Evolutionary conservation across 2,888 invertebrate species (phyloP).

Genomic region (Acrocyrtus sp.): DNA sequence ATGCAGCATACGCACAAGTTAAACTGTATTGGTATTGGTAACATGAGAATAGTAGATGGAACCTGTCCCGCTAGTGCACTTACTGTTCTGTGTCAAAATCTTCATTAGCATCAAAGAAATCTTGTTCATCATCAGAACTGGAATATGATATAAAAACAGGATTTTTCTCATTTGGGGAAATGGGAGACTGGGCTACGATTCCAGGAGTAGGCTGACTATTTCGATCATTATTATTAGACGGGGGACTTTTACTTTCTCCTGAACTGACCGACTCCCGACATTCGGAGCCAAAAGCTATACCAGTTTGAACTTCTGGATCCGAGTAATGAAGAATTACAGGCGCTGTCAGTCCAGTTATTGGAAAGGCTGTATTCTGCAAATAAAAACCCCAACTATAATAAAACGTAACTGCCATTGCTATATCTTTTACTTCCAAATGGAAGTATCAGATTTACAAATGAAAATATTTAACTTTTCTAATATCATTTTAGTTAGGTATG

Average conservation of each 20-base stretch:
- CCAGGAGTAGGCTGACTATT: constrained; percentile 13
- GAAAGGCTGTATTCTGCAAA: constrained; percentile 62
- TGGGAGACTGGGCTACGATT: constrained; percentile 56
- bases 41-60: background rate
- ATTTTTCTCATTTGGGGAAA: constrained; percentile 61
- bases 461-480: background rate
- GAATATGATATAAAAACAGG: constrained; percentile 82
- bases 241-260: constrained; percentile 26
- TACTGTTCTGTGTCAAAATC: constrained; percentile 65
- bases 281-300: constrained; percentile 59
- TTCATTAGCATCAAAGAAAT: constrained; percentile 90
- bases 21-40: too few species aligned
- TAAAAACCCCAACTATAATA: too few species aligned
- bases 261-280: constrained; percentile 57
- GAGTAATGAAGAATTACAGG: constrained; percentile 62
- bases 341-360: constrained; percentile 55
- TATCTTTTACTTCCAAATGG: too few species aligned
- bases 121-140: constrained; percentile 92
- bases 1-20: too few species aligned
- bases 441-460: background rate
- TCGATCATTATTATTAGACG: constrained; percentile 14
- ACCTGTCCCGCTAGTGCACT: too few species aligned
- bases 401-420: too few species aligned
- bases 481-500: too few species aligned
- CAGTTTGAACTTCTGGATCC: constrained; percentile 62